Evolutionary conservation across 2,797 vertebrate species (phyloP), one percentile per base, ranked within the genome.

Genomic region (Syngnathus rostellatus): DNA sequence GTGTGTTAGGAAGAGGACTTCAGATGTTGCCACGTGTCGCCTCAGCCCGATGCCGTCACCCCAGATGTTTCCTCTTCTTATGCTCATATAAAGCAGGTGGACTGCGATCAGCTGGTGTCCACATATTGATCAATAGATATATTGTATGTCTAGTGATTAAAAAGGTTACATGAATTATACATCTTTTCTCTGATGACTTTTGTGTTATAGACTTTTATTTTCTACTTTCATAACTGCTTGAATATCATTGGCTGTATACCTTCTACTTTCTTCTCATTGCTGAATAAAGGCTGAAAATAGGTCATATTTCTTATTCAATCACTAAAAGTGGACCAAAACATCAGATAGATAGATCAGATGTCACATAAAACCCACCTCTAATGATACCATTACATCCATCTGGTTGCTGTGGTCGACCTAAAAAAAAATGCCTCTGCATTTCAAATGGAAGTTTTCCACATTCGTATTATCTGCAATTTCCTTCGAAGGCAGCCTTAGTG

Each of bases 41-140:
- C 62, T 76, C 19, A 65, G 69, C 72, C 67, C 39, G 54, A 59
- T 76, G 74, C 72, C 59, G 68, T 82, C 80, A 77, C 70, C 69
- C 68, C 81, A 86, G 79, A 82, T 85, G 76, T 77, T 85, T 87
- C 75, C 72, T 79, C 74, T 86, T 58, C 38, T 58, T 81, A 85
- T 0, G 16, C 76, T 79, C 72, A 81, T 78, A 70, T 60, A 66
- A 67, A 77, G 71, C 84, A 85, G 81, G 80, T 83, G 77, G 72
- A 79, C 69, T 37, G 7, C 31, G 63, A 81, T 73, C 39, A 9
- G 50, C 70, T 62, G 64, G 57, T 8, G 2, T 65, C 67, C 66
- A 77, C 63, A 77, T 75, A 77, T 67, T 46, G 64, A 78, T 19
- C 62, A 11, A 9, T 37, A 23, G 12, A 43, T 61, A 2, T 12